Percentiles rank a stretch among this genome's conserved stretches.
Conservation (phyloP, 2,113 vertebrate genomes). For the Chitala chitala region DNA sequence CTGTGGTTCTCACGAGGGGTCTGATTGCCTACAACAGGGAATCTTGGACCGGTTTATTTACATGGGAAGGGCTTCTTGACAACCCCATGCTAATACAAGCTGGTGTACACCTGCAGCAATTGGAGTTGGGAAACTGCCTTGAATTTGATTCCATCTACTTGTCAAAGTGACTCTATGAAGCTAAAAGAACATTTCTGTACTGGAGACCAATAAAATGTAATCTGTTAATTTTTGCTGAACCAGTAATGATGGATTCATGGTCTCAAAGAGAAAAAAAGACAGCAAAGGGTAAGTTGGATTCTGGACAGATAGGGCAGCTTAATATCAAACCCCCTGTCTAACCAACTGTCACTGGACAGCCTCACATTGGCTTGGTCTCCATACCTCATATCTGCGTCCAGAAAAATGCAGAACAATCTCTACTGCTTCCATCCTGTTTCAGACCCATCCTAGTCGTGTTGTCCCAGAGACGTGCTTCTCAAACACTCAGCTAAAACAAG, state of each 20-base stretch:
- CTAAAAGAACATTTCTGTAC: constrained; percentile 30
- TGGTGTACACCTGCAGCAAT: constrained; percentile 39
- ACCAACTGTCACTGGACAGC: constrained; percentile 36
- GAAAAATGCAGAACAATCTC: neutral
- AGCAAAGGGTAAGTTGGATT: constrained; percentile 26
- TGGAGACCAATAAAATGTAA: constrained; percentile 23
- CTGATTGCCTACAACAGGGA: constrained; percentile 21
- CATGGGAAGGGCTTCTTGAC: constrained; percentile 17
- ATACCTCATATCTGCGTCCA: constrained; percentile 23
- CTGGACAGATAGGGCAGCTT: constrained; percentile 31
- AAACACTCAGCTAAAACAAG: too few species aligned
- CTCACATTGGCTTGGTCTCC: constrained; percentile 34
- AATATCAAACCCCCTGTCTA: constrained; percentile 33
- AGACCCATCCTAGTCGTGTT: neutral
- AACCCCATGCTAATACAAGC: constrained; percentile 27
- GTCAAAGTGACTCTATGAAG: constrained; percentile 21
- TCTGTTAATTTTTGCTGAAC: constrained; percentile 26
- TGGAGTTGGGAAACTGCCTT: constrained; percentile 25
- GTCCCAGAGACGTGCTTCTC: neutral
- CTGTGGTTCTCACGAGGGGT: constrained; percentile 9
- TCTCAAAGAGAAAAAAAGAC: constrained; percentile 22
- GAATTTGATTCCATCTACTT: constrained; percentile 34
- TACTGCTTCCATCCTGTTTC: neutral
- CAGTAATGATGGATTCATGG: constrained; percentile 22
- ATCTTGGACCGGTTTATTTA: constrained; percentile 20